Base-by-base conservation (phyloP, 2,888 invertebrate genomes). In the Hypomecis punctinalis region DNA sequence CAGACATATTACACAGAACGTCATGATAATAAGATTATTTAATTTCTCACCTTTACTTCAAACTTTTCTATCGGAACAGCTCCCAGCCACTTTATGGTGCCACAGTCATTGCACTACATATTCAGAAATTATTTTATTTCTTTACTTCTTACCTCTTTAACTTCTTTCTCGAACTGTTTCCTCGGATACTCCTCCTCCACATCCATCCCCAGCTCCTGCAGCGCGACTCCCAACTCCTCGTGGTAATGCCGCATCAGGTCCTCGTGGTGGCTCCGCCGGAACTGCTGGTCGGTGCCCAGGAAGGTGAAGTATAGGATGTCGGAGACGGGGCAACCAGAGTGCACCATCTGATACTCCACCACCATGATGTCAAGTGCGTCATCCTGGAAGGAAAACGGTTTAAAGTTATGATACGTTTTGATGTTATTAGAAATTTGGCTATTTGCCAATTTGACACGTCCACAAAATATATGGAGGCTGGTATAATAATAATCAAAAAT, bases 241-340 rank as follows among this genome's bases (percentile, higher is more conserved):
- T 40, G 40, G 40, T 40, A 40, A 7, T 40, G 76, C 36, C 76
- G 75, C 0, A 23, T 23, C 23, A 23, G 23, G 23, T 23, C 3
- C 1, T 23, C 23, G 23, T 23, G 23, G 23, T 23, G 23, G 3
- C 23, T 2, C 23, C 23, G 3, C 1, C 23, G 23, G 23, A 23
- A 23, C 23, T 23, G 1, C 23, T 23, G 23, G 23, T 3, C 23
- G 23, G 23, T 23, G 3, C 23, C 23, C 23, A 23, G 67, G 68
- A 83, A 80, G 61, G 83, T 74, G 67, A 88, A 79, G 77, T 84
- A 86, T 6, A 86, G 53, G 7, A 88, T 75, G 72, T 88, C 88
- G 0, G 69, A 58, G 3, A 72, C 76, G 0, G 80, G 80, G 39
- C 79, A 75, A 5, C 84, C 85, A 0, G 79, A 42, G 71, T 78